A percentile compares a stretch with the other conserved stretches of the same genome.
These are phyloP conservation scores for Mus spretus DNA, from an alignment of 2,797 vertebrate genomes.

Conservation along the genomic window DNA sequence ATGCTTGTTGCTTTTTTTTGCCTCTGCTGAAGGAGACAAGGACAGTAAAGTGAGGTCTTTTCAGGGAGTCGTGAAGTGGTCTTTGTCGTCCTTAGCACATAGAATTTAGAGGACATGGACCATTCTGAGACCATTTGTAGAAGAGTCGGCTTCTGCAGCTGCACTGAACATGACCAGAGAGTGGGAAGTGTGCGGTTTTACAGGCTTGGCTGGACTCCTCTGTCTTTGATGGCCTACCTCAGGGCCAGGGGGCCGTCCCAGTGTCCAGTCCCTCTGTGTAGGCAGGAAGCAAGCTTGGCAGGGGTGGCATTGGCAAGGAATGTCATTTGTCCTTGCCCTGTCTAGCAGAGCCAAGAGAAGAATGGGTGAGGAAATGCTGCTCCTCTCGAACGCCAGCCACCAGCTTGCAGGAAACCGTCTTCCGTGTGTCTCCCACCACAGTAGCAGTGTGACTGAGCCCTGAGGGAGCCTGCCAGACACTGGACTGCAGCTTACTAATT, in stretches of 20 bases:
- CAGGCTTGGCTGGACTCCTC: not conserved
- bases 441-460: not conserved
- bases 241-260: not conserved
- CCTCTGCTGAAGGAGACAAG: not conserved
- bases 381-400: not conserved
- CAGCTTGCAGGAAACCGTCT: not conserved
- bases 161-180: not conserved
- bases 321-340: not conserved
- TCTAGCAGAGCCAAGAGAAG: not conserved
- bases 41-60: not conserved
- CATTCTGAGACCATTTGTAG: not conserved
- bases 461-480: not conserved
- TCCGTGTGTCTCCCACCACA: not conserved
- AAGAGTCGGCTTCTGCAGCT: not conserved
- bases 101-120: conserved; percentile 14
- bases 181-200: not conserved
- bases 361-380: not conserved
- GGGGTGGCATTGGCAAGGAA: not conserved
- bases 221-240: not conserved
- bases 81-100: not conserved
- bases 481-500: conserved; percentile 13
- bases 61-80: not conserved
- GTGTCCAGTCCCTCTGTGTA: not conserved
- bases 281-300: not conserved
- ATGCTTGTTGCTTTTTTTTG: not conserved